These are phyloP conservation scores for Acromyrmex heyeri DNA, from an alignment of 1,140 invertebrate species.

Conservation along the genomic window DNA sequence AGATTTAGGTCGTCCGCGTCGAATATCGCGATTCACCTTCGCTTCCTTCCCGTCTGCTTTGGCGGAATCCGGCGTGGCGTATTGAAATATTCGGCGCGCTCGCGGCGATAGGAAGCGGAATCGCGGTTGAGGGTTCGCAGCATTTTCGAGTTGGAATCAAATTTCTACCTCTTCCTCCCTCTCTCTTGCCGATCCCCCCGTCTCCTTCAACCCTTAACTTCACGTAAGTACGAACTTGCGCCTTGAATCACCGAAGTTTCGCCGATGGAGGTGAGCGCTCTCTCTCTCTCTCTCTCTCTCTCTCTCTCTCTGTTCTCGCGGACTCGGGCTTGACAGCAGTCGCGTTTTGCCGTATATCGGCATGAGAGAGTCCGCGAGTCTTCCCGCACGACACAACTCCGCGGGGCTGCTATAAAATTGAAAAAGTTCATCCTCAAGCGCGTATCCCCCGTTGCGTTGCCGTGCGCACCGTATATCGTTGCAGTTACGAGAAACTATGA, in stretches of 20 bases:
- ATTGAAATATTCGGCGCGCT: slow-evolving; percentile 60
- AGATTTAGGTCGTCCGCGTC: slow-evolving; percentile 63
- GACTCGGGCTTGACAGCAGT: slow-evolving; percentile 3
- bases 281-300: not conserved
- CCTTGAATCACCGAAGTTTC: slow-evolving; percentile 52
- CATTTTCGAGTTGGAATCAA: slow-evolving; percentile 63
- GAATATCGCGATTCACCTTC: slow-evolving; percentile 18
- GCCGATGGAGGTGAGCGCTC: slow-evolving; percentile 21
- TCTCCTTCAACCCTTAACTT: slow-evolving; percentile 33
- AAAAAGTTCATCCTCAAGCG: slow-evolving; percentile 46
- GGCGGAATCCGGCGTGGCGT: slow-evolving; percentile 42
- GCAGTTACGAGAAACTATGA: slow-evolving; percentile 1
- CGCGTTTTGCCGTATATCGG: slow-evolving; percentile 30
- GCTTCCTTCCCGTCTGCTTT: slow-evolving; percentile 47
- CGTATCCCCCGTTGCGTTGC: not conserved
- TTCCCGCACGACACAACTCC: slow-evolving; percentile 7
- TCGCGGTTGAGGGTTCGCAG: slow-evolving; percentile 53
- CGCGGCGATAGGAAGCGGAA: slow-evolving; percentile 48
- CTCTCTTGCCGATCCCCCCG: too few species aligned
- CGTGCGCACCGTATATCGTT: not conserved
- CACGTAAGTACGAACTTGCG: slow-evolving; percentile 38
- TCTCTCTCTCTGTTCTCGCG: not conserved
- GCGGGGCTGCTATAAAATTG: slow-evolving; percentile 50
- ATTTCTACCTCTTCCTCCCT: slow-evolving; percentile 20
- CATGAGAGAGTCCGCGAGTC: not conserved